phyloP scores from a whole-genome alignment of 2,113 vertebrate genomes.

The Cyanoderma ruficeps region DNA sequence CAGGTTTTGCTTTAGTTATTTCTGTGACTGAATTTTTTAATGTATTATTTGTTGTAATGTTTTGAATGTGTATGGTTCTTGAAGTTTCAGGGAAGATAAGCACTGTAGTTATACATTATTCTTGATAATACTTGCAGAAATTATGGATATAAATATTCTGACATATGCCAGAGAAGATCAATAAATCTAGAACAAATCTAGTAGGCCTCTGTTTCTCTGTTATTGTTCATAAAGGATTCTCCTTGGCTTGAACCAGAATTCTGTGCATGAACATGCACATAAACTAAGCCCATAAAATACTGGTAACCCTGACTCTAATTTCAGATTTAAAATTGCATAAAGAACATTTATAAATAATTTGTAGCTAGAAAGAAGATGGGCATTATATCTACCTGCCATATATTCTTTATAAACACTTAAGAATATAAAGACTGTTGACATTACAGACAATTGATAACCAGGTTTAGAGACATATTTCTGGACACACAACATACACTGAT shows the following conservation, averaged over 20 bases:
- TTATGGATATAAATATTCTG: not conserved
- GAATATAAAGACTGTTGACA: not conserved
- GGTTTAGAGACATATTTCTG: not conserved
- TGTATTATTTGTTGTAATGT: slow-evolving; percentile 11
- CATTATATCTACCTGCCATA: not conserved
- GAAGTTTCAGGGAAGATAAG: not conserved
- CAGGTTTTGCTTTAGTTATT: slow-evolving; percentile 21
- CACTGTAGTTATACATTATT: not conserved
- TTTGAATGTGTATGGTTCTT: slow-evolving; percentile 3
- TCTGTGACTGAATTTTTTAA: not conserved
- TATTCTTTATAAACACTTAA: not conserved
- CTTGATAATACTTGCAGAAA: not conserved
- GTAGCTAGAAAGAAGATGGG: not conserved
- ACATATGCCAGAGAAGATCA: not conserved
- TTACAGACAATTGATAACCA: not conserved
- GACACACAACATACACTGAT: not conserved
- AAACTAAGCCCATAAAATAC: not conserved
- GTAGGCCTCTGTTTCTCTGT: not conserved
- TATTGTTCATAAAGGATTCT: not conserved
- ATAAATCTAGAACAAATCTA: not conserved
- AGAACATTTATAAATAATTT: not conserved
- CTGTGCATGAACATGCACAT: not conserved
- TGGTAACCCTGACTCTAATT: not conserved
- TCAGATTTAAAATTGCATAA: not conserved
- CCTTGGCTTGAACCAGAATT: not conserved